Base-by-base conservation (phyloP, 1,140 invertebrate species). In the Drosophila elegans region DNA sequence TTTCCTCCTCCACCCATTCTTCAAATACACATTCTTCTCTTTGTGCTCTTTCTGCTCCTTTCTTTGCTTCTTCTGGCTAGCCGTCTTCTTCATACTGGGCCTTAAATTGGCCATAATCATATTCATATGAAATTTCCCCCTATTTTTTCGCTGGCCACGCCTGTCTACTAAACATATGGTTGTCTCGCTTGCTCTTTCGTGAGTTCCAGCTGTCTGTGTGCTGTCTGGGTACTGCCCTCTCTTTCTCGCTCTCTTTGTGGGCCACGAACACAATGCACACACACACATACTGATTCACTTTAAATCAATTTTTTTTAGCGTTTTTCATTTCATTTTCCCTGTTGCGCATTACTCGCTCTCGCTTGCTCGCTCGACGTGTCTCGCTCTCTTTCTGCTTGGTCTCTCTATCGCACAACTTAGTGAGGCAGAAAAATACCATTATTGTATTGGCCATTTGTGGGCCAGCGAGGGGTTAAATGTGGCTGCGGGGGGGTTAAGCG, bases 311-410 rank as follows among this genome's bases (percentile, higher is more conserved):
- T 88, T 51, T 85, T 88, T 88, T 89, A 74, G 63, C 73, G 84
- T 89, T 88, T 88, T 89, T 88, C 83, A 89, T 88, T 88, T 80
- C 84, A 89, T 88, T 89, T 88, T 89, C 86, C 72, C 74, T 81
- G 69, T 80, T 78, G 78, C 72, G 80, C 78, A 67, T 59, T 59
- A 29, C 63, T 74, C 62, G 45, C 60, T 78, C 54, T 71, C 45
- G 11, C 46, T 69, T 27, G 46, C 36, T 53, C 27, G 12, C 52
- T 53, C 38, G 10, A 36, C 13, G n/a, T 53, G 41, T 46, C 12
- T 4, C 55, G 45, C 38, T 16, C 60, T 36, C 64, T 41, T 44
- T 49, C n/a, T 52, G 29, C 25, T 45, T 64, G 27, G 71, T 45
- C 32, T 81, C 75, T 54, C 46, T 38, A 41, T 60, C 52, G 38